Base-by-base conservation (phyloP, 1,140 invertebrate genomes). In the Drosophila sp. region DNA sequence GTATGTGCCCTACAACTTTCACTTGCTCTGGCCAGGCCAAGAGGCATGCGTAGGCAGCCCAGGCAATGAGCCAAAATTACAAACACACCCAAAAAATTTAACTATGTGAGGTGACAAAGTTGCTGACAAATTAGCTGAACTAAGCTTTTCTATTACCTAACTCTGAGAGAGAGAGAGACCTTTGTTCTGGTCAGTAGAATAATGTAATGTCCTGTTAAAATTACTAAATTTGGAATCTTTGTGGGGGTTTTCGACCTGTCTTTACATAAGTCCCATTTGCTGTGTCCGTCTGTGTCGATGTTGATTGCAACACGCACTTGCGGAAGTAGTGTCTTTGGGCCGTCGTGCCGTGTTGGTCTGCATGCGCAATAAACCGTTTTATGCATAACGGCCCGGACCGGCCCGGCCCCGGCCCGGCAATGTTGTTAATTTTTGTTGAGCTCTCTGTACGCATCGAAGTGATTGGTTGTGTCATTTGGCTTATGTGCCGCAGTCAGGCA, bases 311-410 rank as follows among this genome's bases (percentile, higher is more conserved):
- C 80, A 89, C 77, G 64, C 74, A 86, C 60, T 76, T 78, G 84
- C 84, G 84, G 84, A 89, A 89, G 84, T 89, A 44, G 11, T 58
- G 73, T 69, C 56, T 65, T 17, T 50, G 58, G 70, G 57, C 32
- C 44, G 47, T 54, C 33, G 17, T 44, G 44, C 30, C 10, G 35
- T 3, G 35, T 38, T 38, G 35, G 63, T 72, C 70, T 76, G 80
- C 80, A 84, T 89, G 84, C 84, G 84, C 84, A 89, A 89, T 84
- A 89, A 89, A 79, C 80, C 75, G 74, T 89, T 89, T 78, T 84
- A 76, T 89, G 80, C 84, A 84, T 89, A 89, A 84, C 85, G 84
- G 80, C 61, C 78, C 17, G 17, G 17, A 17, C 17, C 17, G 17
- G 17, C 17, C 17, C 17, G 17, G 17, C 17, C 17, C 17, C 85